phyloP scores from a whole-genome alignment of 1,140 invertebrate species.

The Lepidostoma basale region DNA sequence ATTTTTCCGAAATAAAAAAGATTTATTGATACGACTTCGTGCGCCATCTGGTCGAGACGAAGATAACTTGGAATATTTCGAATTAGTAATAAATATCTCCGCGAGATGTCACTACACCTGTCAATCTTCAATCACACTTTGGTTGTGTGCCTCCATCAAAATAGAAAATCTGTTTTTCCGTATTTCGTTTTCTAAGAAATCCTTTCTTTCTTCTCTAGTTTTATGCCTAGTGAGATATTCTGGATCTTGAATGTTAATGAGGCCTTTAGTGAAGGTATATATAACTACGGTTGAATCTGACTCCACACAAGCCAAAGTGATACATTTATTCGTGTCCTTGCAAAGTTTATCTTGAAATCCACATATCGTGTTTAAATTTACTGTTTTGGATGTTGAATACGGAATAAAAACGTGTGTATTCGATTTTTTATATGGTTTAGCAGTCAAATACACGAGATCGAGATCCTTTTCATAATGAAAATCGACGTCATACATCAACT shows the following conservation, averaged over 20 bases:
- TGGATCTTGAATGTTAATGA: slow-evolving; percentile 35
- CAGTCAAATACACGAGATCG: slow-evolving; percentile 30
- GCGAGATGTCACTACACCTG: too few species aligned
- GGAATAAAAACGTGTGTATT: slow-evolving; percentile 35
- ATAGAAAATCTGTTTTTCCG: slow-evolving; percentile 34
- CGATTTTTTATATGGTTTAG: slow-evolving; percentile 33
- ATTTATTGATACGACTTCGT: too few species aligned
- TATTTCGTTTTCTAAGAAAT: slow-evolving; percentile 40
- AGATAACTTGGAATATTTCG: too few species aligned
- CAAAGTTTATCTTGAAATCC: slow-evolving; percentile 38
- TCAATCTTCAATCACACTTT: slow-evolving; percentile 27
- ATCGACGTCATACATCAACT: slow-evolving; percentile 42
- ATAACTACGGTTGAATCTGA: slow-evolving; percentile 38
- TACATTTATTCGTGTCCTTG: slow-evolving; percentile 10
- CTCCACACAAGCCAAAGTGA: slow-evolving; percentile 35
- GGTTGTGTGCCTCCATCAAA: slow-evolving; percentile 34
- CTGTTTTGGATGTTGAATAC: slow-evolving; percentile 24
- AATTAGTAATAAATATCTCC: too few species aligned
- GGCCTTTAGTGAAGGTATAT: slow-evolving; percentile 34
- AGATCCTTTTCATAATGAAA: slow-evolving; percentile 25
- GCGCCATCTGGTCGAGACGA: too few species aligned
- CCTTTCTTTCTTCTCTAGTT: slow-evolving; percentile 38
- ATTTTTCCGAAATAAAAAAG: too few species aligned
- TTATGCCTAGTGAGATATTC: slow-evolving; percentile 32
- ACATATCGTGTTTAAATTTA: slow-evolving; percentile 23